A percentile compares a stretch with the other conserved stretches of the same genome.
Conservation (phyloP, 2,888 invertebrate species). For the Catotricha subobsoleta region DNA sequence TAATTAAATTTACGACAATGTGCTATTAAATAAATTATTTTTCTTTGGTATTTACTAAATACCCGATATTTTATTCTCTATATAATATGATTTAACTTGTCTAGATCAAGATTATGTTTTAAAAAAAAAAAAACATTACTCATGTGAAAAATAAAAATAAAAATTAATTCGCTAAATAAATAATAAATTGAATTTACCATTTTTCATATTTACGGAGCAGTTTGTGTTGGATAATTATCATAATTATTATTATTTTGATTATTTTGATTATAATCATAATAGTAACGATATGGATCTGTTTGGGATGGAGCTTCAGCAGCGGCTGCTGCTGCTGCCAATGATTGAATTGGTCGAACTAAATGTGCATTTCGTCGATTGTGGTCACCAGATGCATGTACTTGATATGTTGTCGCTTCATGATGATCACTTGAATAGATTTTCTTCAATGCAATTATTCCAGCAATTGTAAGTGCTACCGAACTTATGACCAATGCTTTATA, state of each 20-base stretch:
- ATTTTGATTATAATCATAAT: no score
- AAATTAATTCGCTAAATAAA: no score
- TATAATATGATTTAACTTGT: no score
- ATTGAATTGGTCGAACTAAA: neutral
- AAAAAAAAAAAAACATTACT: no score
- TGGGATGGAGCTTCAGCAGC: conserved; percentile 11
- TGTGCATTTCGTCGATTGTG: conserved; percentile 34
- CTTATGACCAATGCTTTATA: conserved; percentile 54
- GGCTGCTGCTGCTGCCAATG: neutral
- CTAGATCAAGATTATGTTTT: no score
- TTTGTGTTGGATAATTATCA: conserved; percentile 4
- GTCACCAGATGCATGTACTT: conserved; percentile 42
- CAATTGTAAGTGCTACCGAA: conserved; percentile 53
- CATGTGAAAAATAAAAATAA: no score
- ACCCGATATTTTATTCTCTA: no score
- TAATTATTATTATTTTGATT: no score
- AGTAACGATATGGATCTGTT: conserved; percentile 41
- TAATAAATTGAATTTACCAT: no score
- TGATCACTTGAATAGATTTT: conserved; percentile 51
- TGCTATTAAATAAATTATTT: no score
- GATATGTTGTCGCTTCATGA: conserved; percentile 34
- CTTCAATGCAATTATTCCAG: conserved; percentile 51
- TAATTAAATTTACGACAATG: no score
- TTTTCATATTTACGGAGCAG: neutral
- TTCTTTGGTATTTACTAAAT: no score